These are phyloP conservation scores for Ladona fulva DNA, from an alignment of 1,140 invertebrate species.

Conservation along the genomic window DNA sequence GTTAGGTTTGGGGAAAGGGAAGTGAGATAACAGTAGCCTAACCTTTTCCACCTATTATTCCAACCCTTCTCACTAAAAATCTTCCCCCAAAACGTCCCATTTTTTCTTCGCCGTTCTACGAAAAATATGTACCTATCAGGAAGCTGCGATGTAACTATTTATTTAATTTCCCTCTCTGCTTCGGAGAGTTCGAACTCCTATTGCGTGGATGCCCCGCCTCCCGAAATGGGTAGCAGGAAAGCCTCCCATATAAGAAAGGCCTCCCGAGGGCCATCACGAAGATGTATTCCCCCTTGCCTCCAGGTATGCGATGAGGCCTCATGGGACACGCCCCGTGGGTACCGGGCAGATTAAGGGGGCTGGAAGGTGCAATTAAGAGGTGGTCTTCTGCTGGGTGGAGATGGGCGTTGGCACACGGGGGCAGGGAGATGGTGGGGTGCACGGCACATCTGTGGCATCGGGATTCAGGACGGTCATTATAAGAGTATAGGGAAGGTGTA, in stretches of 20 bases:
- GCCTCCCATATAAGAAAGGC: neutral
- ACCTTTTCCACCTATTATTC: neutral
- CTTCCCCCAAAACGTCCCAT: neutral
- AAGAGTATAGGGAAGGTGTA: no score
- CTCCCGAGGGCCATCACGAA: neutral
- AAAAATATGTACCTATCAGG: neutral
- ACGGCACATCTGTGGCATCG: neutral
- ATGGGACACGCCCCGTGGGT: neutral
- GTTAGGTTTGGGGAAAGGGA: neutral
- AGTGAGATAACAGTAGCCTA: neutral
- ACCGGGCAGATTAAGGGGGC: neutral
- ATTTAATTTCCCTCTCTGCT: neutral
- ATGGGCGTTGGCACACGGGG: neutral
- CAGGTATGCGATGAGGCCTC: neutral
- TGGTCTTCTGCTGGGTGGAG: neutral
- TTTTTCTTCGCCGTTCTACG: no score
- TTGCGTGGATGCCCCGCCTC: neutral
- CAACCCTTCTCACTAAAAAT: no score
- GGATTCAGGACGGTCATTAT: no score
- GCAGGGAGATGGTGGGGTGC: neutral
- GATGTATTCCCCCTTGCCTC: neutral
- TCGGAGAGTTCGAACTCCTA: neutral
- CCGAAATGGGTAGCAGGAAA: no score
- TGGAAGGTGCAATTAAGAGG: neutral
- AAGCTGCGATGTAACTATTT: neutral